Conservation (phyloP, 2,888 invertebrate genomes). For the Leptopilina syphax region DNA sequence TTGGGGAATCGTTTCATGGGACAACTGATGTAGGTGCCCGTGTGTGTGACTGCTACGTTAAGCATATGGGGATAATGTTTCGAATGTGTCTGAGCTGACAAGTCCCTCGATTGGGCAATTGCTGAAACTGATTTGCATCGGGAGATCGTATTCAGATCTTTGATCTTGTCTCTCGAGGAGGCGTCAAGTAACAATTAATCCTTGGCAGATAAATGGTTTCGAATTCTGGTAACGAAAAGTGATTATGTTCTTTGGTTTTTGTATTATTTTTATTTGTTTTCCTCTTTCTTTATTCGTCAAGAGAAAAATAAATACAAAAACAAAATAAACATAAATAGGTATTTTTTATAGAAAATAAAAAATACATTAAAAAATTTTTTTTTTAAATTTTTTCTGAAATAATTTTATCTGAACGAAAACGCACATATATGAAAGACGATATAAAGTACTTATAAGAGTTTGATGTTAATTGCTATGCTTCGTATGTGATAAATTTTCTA, state of each 20-base stretch:
- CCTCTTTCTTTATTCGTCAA: too few relatives aligned
- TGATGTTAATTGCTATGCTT: constrained; percentile 18
- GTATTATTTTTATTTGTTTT: too few relatives aligned
- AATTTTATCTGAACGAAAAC: too few relatives aligned
- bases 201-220: constrained; percentile 45
- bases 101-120: constrained; percentile 46
- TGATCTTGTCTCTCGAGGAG: constrained; percentile 46
- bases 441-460: background rate
- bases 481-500: constrained; percentile 31
- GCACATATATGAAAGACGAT: too few relatives aligned
- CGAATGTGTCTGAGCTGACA: constrained; percentile 41
- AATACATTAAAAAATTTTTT: too few relatives aligned
- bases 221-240: constrained; percentile 38
- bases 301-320: too few relatives aligned
- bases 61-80: constrained; percentile 47
- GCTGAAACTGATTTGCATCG: constrained; percentile 43
- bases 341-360: too few relatives aligned
- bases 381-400: too few relatives aligned
- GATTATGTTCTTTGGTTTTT: background rate
- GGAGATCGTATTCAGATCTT: constrained; percentile 44
- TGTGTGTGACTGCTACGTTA: constrained; percentile 55
- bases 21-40: constrained; percentile 32
- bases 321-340: too few relatives aligned
- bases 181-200: constrained; percentile 46
- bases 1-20: constrained; percentile 19